These are phyloP conservation scores for Litocranius walleri DNA, from an alignment of 2,113 vertebrate genomes.

Conservation along the genomic window DNA sequence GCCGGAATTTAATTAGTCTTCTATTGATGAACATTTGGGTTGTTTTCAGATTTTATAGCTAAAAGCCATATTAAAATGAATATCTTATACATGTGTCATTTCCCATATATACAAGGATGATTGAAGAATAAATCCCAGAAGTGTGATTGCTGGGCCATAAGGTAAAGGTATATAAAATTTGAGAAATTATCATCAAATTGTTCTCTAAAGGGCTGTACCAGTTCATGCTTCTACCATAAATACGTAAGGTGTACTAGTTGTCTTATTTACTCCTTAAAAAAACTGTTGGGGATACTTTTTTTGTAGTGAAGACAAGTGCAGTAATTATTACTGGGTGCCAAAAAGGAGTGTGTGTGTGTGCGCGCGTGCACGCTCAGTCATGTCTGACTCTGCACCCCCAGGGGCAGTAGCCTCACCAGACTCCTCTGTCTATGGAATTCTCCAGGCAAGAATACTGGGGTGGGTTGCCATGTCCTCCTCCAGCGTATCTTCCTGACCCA, in stretches of 20 bases:
- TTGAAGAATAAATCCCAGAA: not conserved
- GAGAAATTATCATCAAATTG: not conserved
- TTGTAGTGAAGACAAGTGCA: not conserved
- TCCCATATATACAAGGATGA: not conserved
- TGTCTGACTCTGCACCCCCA: not conserved
- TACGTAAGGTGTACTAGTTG: not conserved
- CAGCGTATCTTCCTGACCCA: not conserved
- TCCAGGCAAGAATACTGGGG: not conserved
- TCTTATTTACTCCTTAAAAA: not conserved
- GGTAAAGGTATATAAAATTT: not conserved
- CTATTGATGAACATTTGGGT: not conserved
- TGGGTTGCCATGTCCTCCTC: not conserved
- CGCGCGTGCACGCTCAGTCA: accelerated
- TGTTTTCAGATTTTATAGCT: not conserved
- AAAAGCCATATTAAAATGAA: not conserved
- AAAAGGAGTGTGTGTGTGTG: not conserved
- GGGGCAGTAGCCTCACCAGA: not conserved
- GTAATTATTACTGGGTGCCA: not conserved
- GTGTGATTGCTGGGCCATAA: not conserved
- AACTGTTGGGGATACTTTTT: not conserved
- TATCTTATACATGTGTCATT: not conserved
- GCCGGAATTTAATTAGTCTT: not conserved
- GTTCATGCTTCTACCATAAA: not conserved
- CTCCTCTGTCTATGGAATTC: not conserved
- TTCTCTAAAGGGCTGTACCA: not conserved